Evolutionary conservation across 1,140 invertebrate species (phyloP), one percentile per base, ranked within the genome.

Genomic region (Drosophila novamexicana): DNA sequence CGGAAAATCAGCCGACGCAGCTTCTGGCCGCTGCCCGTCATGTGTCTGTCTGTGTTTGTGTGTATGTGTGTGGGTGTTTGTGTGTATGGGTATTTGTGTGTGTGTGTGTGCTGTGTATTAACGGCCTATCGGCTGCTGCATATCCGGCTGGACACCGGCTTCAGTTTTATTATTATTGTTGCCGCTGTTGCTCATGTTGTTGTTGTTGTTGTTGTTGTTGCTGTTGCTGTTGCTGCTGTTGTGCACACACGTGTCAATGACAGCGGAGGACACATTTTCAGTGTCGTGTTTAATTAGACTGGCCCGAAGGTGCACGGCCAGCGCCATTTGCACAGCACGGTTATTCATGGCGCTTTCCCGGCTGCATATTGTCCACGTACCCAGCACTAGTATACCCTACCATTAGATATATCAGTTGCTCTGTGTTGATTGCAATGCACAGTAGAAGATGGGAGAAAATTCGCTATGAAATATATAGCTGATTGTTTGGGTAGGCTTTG

Each of bases 271-370:
- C 76, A 83, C 83, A 88, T 79, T 86, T 86, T 88, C 83, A 79
- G 68, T 88, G 83, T 86, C 79, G 83, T 86, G 83, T 86, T 86
- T 86, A 86, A 86, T 86, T 86, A 86, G 83, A 88, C 68, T 86
- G 83, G 65, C 83, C 82, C 47, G 49, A 76, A 81, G 82, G 83
- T 88, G 83, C 82, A 82, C 63, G 47, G 56, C 71, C 59, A 68
- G 54, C 6, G 44, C 44, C 67, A 37, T 70, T 66, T 75, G 44
- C 76, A 57, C 22, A 56, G 47, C 67, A 40, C 59, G 50, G 62
- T 66, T 72, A 73, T 73, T 59, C 63, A 73, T 59, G 54, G 39
- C 56, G 39, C 58, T 53, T 34, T 1, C 50, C 50, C 10, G 50
- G 50, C 32, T 50, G 50, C 50, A 53, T 53, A 37, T 53, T 36